Base-by-base conservation (phyloP, 2,888 invertebrate genomes). In the Melieria crassipennis region DNA sequence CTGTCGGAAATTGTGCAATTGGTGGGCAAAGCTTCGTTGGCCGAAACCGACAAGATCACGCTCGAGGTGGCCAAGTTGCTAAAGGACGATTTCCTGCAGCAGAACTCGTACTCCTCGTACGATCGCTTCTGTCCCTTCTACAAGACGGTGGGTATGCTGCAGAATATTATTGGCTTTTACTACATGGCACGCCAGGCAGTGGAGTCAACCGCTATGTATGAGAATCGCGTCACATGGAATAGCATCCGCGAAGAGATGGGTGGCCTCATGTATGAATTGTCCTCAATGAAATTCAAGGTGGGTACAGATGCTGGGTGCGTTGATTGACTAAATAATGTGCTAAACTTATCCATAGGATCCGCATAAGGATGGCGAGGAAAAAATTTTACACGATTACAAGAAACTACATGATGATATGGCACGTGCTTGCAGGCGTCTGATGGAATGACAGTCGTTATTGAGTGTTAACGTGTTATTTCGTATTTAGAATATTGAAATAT, bases 51-150 rank as follows among this genome's bases (percentile, higher is more conserved):
- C 88, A 99, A 99, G 88, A 97, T 99, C 86, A 99, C 98, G 0
- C 90, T 99, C 74, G 99, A 99, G 89, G 97, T 99, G 67, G 98
- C 99, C 79, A 98, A 97, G 87, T 89, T 99, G 78, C 90, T 99
- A 74, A 98, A 99, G 86, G 99, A 99, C 86, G 99, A 99, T 88
- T 99, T 98, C 90, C 88, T 99, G 83, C 99, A 99, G 87, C 99
- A 99, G 88, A 99, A 99, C 91, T 97, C 98, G 87, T 95, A 96
- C 87, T 95, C 96, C 2, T 88, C 94, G 0, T 97, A 97, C 88
- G 97, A 97, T 88, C 92, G 98, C 70, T 99, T 97, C 90, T 99
- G 99, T 85, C 99, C 99, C 78, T 99, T 99, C 91, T 99, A 99
- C 90, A 99, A 99, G 90, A 99, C 99, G 0, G 96, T 97, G 72